Evolutionary conservation across 2,113 vertebrate genomes (phyloP), one percentile per base, ranked within the genome.

Genomic region (Raja brachyura): DNA sequence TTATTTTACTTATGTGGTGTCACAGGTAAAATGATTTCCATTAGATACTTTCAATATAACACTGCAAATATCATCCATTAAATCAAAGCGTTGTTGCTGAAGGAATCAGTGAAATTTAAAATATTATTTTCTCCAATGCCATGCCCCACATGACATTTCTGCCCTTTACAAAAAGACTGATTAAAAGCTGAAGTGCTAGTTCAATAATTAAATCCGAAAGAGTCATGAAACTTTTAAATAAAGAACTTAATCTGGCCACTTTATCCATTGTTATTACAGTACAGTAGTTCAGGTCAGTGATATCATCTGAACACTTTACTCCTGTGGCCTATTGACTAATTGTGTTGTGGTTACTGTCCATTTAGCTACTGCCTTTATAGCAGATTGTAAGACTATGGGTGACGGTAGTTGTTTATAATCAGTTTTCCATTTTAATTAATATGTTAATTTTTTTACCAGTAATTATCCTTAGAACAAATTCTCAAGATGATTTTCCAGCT

Each of bases 391-490:
- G 93, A 74, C 33, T 93, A 93, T 79, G 93, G 86, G 93, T 93
- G 94, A 93, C 90, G 93, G 93, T 94, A 94, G 94, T 94, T 93
- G 90, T 94, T 93, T 86, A 93, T 94, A 94, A 95, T 33, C 94
- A 94, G 92, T 94, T 93, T 76, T 93, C 31, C 33, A 94, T 94
- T 94, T 94, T 95, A 73, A 95, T 96, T 95, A 96, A 94, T 94
- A 95, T 96, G 95, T 94, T 95, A 94, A 96, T 96, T 94, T 94
- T 73, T 73, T 88, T 78, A 93, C 93, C 90, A 93, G 88, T 93
- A 88, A 94, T 95, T 94, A 93, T 93, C 94, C 93, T 93, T 90
- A 78, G 83, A 93, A 78, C 93, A 93, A 93, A 94, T 94, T 90
- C 66, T 93, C 76, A 90, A 93, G 93, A 16, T 68, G 66, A 68